Percentiles rank a stretch among this genome's conserved stretches.
phyloP scores from a whole-genome alignment of 2,113 vertebrate species.

The Oxygymnocypris stewartii region DNA sequence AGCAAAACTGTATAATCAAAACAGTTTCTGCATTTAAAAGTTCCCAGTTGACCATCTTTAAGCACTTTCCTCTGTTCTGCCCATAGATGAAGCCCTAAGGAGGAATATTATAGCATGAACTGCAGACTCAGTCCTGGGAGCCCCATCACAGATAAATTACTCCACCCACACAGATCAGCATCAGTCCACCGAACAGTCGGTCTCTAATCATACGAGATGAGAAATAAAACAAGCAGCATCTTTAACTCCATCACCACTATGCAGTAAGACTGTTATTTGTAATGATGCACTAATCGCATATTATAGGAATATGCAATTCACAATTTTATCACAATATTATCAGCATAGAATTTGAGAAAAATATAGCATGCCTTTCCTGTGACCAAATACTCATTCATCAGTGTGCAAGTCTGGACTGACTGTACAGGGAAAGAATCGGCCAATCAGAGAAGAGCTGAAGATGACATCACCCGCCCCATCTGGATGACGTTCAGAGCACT shows the following conservation, averaged over 20 bases:
- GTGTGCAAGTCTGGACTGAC: not conserved
- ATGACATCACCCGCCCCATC: not conserved
- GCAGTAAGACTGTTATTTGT: constrained; percentile 24
- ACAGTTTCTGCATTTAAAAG: constrained; percentile 42
- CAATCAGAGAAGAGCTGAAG: constrained; percentile 4
- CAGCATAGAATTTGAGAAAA: not conserved
- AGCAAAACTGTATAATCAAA: constrained; percentile 19
- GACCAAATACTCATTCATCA: constrained; percentile 2
- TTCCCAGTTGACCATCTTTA: constrained; percentile 58
- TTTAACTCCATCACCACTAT: constrained; percentile 56
- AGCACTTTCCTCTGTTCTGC: constrained; percentile 58
- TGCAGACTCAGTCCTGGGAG: constrained; percentile 66
- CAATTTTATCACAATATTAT: not conserved
- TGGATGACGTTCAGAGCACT: constrained; percentile 42
- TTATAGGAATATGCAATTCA: not conserved
- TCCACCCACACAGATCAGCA: constrained; percentile 66
- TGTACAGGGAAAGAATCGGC: not conserved
- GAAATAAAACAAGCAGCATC: not conserved
- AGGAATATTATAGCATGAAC: constrained; percentile 56
- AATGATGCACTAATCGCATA: not conserved
- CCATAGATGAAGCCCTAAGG: constrained; percentile 61
- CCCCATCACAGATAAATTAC: constrained; percentile 66
- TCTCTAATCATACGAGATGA: not conserved
- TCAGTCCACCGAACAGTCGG: constrained; percentile 34
- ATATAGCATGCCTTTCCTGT: not conserved